These are phyloP conservation scores for Benitochromis conjunctus DNA, from an alignment of 2,113 vertebrate genomes.

Conservation along the genomic window DNA sequence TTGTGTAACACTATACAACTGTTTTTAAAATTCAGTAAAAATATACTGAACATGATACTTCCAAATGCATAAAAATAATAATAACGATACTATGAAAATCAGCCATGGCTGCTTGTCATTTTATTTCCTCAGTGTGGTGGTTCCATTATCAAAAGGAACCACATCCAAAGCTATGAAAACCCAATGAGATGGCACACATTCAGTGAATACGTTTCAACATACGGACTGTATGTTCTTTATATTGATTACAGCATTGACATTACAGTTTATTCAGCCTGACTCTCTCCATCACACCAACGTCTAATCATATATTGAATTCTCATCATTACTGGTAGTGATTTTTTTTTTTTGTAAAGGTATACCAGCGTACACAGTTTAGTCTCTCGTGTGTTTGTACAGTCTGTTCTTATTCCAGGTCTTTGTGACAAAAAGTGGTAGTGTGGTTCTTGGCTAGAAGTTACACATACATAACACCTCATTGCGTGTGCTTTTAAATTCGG, in stretches of 20 bases:
- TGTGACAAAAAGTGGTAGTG: not conserved
- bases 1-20: not conserved
- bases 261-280: not conserved
- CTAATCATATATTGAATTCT: not conserved
- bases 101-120: not conserved
- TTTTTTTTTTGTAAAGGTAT: not conserved
- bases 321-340: not conserved
- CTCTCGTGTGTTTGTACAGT: not conserved
- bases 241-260: not conserved
- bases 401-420: not conserved
- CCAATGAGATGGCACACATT: not conserved
- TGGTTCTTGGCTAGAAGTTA: not conserved
- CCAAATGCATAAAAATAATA: not conserved
- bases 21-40: not conserved
- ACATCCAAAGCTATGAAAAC: not conserved
- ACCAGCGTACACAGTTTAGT: not conserved
- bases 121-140: not conserved
- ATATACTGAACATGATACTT: not conserved
- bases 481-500: not conserved
- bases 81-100: not conserved
- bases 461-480: not conserved
- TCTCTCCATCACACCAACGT: not conserved
- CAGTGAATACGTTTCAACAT: not conserved
- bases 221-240: rapidly evolving
- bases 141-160: not conserved